phyloP scores from a whole-genome alignment of 2,888 invertebrate genomes.

The Octonoba sinensis region DNA sequence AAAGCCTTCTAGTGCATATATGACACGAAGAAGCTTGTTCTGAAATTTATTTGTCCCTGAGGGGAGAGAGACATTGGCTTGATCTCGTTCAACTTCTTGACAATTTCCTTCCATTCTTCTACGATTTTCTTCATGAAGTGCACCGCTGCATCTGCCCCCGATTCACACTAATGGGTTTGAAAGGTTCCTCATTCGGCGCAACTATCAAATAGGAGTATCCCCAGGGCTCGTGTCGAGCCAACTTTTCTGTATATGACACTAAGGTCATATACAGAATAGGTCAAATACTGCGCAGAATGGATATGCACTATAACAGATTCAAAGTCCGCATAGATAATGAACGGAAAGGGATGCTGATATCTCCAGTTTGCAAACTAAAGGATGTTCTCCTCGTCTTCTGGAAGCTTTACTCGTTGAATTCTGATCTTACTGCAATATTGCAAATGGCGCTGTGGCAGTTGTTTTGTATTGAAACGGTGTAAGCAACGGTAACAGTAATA shows the following conservation, averaged over 20 bases:
- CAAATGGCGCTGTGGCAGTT: neutral
- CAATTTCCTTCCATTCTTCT: neutral
- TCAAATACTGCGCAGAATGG: neutral
- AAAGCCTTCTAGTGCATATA: neutral
- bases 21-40: no score
- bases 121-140: neutral
- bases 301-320: neutral
- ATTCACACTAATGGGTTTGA: neutral
- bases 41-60: no score
- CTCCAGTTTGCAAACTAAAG: neutral
- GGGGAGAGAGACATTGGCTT: neutral
- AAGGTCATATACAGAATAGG: neutral
- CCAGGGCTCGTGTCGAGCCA: neutral
- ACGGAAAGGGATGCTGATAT: neutral
- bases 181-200: neutral
- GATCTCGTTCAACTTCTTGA: neutral
- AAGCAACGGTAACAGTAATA: conserved; percentile 7
- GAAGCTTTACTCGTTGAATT: neutral
- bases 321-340: neutral
- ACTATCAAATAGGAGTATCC: conserved; percentile 13
- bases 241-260: neutral
- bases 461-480: conserved; percentile 2
- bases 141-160: neutral
- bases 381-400: neutral
- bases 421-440: neutral